Conservation (phyloP, 2,888 invertebrate species). For the Margaritifera margaritifera region DNA sequence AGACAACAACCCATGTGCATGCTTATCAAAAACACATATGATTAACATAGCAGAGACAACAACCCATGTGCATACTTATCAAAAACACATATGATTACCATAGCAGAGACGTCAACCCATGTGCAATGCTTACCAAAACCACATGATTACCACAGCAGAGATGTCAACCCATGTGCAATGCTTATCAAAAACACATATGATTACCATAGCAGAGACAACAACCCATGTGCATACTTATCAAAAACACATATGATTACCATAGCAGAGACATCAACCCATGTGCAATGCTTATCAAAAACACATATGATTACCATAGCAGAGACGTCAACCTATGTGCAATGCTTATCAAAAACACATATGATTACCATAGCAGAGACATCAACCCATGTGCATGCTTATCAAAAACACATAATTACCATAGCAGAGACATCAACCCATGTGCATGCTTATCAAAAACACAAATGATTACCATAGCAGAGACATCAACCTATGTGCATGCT, state of each 20-base stretch:
- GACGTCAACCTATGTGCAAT: too few species aligned
- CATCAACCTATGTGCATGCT: too few species aligned
- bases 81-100: slow-evolving; percentile 11
- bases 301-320: neutral
- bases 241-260: slow-evolving; percentile 11
- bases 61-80: too few species aligned
- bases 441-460: slow-evolving; percentile 7
- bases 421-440: too few species aligned
- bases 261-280: too few species aligned
- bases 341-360: slow-evolving; percentile 9
- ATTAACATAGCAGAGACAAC: neutral
- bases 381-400: too few species aligned
- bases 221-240: too few species aligned
- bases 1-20: too few species aligned
- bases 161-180: too few species aligned
- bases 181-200: slow-evolving; percentile 10
- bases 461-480: neutral
- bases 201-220: neutral
- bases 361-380: neutral
- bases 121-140: too few species aligned
- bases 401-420: neutral
- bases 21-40: slow-evolving; percentile 9
- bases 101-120: too few species aligned
- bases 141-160: neutral
- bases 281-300: slow-evolving; percentile 6